A percentile compares a stretch with the other conserved stretches of the same genome.
These are phyloP conservation scores for Microtus montanus DNA, from an alignment of 2,113 vertebrate genomes.

Conservation along the genomic window DNA sequence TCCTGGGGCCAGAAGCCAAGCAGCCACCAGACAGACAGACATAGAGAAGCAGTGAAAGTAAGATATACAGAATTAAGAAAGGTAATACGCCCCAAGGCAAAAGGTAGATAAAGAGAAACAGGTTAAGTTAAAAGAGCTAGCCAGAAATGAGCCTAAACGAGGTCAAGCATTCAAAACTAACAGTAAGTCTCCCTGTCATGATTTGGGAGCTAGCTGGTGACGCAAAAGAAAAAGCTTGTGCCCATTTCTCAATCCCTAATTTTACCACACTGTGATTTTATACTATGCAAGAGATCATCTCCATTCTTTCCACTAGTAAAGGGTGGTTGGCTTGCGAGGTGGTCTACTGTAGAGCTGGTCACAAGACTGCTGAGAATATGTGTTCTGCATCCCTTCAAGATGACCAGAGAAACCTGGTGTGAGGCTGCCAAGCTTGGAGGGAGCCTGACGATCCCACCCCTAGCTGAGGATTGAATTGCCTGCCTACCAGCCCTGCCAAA, in stretches of 20 bases:
- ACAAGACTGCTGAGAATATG: not conserved
- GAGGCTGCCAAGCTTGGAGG: not conserved
- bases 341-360: not conserved
- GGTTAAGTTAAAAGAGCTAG: too few relatives aligned
- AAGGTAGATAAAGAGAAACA: too few relatives aligned
- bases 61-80: too few relatives aligned
- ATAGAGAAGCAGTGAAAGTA: too few relatives aligned
- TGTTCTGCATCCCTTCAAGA: not conserved
- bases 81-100: too few relatives aligned
- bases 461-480: not conserved
- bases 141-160: too few relatives aligned
- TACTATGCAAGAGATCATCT: not conserved
- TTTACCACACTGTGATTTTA: not conserved
- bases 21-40: too few relatives aligned
- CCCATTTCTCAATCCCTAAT: not conserved
- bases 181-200: too few relatives aligned
- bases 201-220: too few relatives aligned
- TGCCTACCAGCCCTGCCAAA: not conserved
- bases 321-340: not conserved
- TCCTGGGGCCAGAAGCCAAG: too few relatives aligned
- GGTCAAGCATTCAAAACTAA: too few relatives aligned
- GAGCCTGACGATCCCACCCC: not conserved
- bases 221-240: too few relatives aligned
- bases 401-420: not conserved
- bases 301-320: not conserved